phyloP scores from a whole-genome alignment of 2,113 vertebrate species.

The Alethe castanea region DNA sequence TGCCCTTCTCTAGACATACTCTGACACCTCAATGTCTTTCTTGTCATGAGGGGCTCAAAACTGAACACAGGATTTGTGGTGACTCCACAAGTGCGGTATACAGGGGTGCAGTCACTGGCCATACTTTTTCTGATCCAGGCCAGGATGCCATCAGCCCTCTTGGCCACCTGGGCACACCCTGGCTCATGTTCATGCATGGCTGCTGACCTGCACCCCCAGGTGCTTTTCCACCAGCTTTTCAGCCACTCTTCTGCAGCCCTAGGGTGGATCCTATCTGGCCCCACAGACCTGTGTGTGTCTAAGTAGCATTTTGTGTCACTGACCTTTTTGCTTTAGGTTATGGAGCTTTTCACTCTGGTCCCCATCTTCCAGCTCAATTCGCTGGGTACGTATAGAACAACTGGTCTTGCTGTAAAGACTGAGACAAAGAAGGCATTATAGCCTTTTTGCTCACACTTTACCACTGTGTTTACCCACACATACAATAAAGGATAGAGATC shows the following conservation, averaged over 20 bases:
- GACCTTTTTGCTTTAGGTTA: background rate
- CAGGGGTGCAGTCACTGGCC: background rate
- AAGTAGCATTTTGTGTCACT: background rate
- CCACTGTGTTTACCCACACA: background rate
- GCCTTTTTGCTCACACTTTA: background rate
- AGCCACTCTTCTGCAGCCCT: background rate
- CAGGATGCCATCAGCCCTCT: background rate
- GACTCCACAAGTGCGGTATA: background rate
- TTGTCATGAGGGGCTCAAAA: background rate
- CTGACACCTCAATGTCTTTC: background rate
- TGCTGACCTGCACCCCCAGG: background rate
- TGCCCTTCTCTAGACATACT: background rate
- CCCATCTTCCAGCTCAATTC: background rate
- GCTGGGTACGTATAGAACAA: rapidly evolving
- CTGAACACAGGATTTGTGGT: background rate
- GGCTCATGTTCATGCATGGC: too few relatives aligned
- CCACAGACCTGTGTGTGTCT: background rate
- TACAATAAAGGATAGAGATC: background rate
- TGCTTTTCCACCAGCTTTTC: background rate
- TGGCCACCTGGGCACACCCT: background rate
- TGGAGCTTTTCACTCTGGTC: background rate
- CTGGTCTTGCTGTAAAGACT: background rate
- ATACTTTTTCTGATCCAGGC: too few relatives aligned
- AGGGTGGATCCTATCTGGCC: too few relatives aligned
- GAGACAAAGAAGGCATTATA: background rate